phyloP scores from a whole-genome alignment of 2,113 vertebrate species.

The Chunga burmeisteri region DNA sequence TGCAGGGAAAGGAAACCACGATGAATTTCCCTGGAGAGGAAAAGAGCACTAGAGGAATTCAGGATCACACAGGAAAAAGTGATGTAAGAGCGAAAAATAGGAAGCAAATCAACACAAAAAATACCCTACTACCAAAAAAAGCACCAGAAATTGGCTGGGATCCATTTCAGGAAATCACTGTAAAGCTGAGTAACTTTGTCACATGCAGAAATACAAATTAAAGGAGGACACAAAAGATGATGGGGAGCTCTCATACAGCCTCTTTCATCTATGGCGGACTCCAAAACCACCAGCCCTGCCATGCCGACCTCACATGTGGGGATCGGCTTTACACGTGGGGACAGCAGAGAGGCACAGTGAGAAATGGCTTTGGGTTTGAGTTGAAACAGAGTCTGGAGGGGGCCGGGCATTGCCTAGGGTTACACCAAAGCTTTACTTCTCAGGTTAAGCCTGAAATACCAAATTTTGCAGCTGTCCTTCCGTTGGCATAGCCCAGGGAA shows the following conservation, averaged over 20 bases:
- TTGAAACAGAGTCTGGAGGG: background rate
- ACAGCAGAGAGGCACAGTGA: background rate
- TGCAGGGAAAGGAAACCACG: conserved; percentile 46
- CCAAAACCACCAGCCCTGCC: background rate
- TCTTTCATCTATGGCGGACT: background rate
- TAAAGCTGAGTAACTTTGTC: conserved; percentile 28
- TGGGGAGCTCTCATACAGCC: background rate
- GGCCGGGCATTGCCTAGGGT: background rate
- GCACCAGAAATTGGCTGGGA: conserved; percentile 33
- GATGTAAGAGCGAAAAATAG: conserved; percentile 39
- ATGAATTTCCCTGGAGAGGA: conserved; percentile 36
- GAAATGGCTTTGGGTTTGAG: background rate
- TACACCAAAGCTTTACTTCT: background rate
- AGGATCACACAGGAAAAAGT: conserved; percentile 53
- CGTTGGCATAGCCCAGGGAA: background rate
- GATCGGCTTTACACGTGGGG: background rate
- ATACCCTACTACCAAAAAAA: conserved; percentile 30
- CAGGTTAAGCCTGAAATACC: background rate
- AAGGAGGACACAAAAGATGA: background rate
- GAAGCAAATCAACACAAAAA: conserved; percentile 45
- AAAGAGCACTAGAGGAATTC: conserved; percentile 51
- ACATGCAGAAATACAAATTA: conserved; percentile 30
- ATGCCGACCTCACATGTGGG: background rate
- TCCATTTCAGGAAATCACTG: conserved; percentile 44
- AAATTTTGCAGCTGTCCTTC: background rate